These are phyloP conservation scores for Cryptosula pallasiana DNA, from an alignment of 2,888 invertebrate genomes.

Conservation along the genomic window DNA sequence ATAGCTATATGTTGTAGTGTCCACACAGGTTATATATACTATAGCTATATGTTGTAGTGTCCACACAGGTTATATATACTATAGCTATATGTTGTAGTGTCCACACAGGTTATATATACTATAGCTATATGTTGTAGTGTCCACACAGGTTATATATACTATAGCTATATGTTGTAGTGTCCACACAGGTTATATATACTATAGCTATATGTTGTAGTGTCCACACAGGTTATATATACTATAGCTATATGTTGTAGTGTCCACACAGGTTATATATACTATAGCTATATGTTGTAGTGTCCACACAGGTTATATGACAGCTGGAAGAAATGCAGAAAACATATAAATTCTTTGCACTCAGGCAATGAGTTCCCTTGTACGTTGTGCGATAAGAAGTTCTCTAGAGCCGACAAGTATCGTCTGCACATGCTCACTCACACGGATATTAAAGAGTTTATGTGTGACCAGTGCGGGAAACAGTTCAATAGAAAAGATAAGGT, in stretches of 20 bases:
- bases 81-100: too few species aligned
- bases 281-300: not conserved
- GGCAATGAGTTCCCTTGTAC: slow-evolving; percentile 65
- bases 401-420: slow-evolving; percentile 66
- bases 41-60: too few species aligned
- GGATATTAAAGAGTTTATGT: slow-evolving; percentile 66
- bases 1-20: too few species aligned
- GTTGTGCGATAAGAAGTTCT: slow-evolving; percentile 66
- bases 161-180: too few species aligned
- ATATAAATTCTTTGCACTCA: slow-evolving; percentile 69
- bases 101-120: too few species aligned
- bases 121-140: too few species aligned
- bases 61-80: too few species aligned
- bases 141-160: too few species aligned
- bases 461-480: slow-evolving; percentile 70
- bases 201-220: too few species aligned
- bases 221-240: too few species aligned
- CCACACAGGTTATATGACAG: not conserved
- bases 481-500: slow-evolving; percentile 70
- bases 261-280: not conserved
- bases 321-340: slow-evolving; percentile 57
- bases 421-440: slow-evolving; percentile 68
- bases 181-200: too few species aligned
- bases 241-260: not conserved
- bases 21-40: too few species aligned